Evolutionary conservation across 2,888 invertebrate species (phyloP).

Genomic region (Cheilosia vernalis): DNA sequence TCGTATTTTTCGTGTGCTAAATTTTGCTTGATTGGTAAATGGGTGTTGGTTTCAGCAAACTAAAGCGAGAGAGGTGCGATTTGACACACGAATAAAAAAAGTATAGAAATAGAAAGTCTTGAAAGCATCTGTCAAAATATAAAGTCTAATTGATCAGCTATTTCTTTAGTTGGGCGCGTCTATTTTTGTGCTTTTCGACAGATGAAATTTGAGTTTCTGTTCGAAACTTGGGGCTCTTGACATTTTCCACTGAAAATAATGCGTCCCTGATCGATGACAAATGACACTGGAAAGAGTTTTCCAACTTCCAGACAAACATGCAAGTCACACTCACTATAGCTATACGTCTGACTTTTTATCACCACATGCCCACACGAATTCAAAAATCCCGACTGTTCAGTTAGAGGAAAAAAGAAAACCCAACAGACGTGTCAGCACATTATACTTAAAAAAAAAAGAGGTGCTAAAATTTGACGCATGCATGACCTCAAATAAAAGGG

Average conservation of each 20-base stretch:
- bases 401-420: not conserved
- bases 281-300: too few species aligned
- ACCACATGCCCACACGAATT: not conserved
- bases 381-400: not conserved
- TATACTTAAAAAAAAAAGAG: conserved; percentile 1
- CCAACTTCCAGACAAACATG: too few species aligned
- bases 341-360: not conserved
- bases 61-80: not conserved
- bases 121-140: not conserved
- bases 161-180: not conserved
- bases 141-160: not conserved
- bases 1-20: conserved; percentile 18
- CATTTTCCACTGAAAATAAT: too few species aligned
- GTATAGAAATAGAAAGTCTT: not conserved
- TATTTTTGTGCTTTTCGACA: too few species aligned
- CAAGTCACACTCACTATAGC: too few species aligned
- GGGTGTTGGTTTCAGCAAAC: conserved; percentile 1
- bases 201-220: too few species aligned
- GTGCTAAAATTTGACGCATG: conserved; percentile 31
- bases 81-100: not conserved
- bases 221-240: too few species aligned
- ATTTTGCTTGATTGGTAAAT: conserved; percentile 4
- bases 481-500: conserved; percentile 19
- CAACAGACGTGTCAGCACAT: conserved; percentile 17
- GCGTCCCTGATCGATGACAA: too few species aligned